Evolutionary conservation across 2,888 invertebrate species (phyloP).

Genomic region (Nineta flava): DNA sequence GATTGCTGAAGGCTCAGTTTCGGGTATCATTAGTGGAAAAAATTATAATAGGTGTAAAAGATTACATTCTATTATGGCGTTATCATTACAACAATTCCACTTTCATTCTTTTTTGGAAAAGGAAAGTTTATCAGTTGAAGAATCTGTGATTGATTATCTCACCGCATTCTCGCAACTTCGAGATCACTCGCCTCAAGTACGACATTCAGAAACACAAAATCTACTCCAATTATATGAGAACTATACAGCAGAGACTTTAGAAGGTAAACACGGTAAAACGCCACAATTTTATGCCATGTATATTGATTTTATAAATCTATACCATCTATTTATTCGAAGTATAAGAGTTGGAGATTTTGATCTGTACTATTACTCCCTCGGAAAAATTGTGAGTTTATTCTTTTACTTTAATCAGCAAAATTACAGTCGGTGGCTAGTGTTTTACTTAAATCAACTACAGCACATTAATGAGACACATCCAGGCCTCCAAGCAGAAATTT

Average conservation of each 20-base stretch:
- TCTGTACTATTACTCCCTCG: slow-evolving; percentile 15
- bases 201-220: too few species aligned
- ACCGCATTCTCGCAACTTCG: too few species aligned
- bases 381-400: slow-evolving; percentile 18
- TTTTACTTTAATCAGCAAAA: slow-evolving; percentile 19
- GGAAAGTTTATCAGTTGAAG: slow-evolving; percentile 6
- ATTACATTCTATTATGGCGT: slow-evolving; percentile 12
- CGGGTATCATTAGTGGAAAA: slow-evolving; percentile 16
- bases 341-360: slow-evolving; percentile 18
- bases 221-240: not conserved
- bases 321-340: slow-evolving; percentile 16
- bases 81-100: slow-evolving; percentile 15
- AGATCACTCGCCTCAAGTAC: too few species aligned
- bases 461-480: too few species aligned
- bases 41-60: slow-evolving; percentile 20
- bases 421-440: slow-evolving; percentile 17
- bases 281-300: slow-evolving; percentile 10
- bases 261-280: slow-evolving; percentile 8
- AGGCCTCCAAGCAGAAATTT: too few species aligned
- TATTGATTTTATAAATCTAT: slow-evolving; percentile 16
- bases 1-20: slow-evolving; percentile 16
- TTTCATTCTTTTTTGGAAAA: slow-evolving; percentile 10
- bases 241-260: slow-evolving; percentile 8
- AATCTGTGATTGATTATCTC: slow-evolving; percentile 5
- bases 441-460: slow-evolving; percentile 11